Conservation (phyloP, 2,888 invertebrate species). For the Trissolcus japonicus region DNA sequence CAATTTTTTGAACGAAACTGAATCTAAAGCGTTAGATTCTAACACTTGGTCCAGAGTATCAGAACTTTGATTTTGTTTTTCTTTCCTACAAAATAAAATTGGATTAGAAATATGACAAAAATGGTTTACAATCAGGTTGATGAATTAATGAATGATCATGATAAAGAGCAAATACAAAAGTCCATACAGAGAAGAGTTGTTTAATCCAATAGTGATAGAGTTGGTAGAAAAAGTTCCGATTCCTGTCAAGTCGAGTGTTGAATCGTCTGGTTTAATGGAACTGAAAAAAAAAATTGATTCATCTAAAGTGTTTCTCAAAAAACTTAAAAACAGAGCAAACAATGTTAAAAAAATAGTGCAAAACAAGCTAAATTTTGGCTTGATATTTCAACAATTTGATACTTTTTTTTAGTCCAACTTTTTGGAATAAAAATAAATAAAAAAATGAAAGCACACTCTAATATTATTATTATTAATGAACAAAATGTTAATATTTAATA, state of each 20-base stretch:
- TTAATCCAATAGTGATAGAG: not conserved
- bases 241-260: not conserved
- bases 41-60: constrained; percentile 7
- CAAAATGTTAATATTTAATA: no score
- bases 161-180: not conserved
- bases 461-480: no score
- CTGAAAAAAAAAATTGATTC: not conserved
- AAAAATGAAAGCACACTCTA: no score
- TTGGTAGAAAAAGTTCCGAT: not conserved
- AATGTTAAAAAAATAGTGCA: no score
- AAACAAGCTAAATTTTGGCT: no score
- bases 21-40: constrained; percentile 13
- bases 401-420: no score
- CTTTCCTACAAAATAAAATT: constrained; percentile 11
- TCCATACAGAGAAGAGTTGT: not conserved
- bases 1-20: constrained; percentile 12
- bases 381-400: no score
- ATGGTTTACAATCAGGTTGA: no score
- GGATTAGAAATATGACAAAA: not conserved
- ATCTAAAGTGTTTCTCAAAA: no score
- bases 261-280: not conserved
- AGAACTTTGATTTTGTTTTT: constrained; percentile 18
- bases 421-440: no score
- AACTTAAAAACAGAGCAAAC: no score
- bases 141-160: no score